A percentile compares a stretch with the other conserved stretches of the same genome.
These are phyloP conservation scores for Drosophila nr. perissopoda DNA, from an alignment of 2,888 invertebrate genomes.

Conservation along the genomic window DNA sequence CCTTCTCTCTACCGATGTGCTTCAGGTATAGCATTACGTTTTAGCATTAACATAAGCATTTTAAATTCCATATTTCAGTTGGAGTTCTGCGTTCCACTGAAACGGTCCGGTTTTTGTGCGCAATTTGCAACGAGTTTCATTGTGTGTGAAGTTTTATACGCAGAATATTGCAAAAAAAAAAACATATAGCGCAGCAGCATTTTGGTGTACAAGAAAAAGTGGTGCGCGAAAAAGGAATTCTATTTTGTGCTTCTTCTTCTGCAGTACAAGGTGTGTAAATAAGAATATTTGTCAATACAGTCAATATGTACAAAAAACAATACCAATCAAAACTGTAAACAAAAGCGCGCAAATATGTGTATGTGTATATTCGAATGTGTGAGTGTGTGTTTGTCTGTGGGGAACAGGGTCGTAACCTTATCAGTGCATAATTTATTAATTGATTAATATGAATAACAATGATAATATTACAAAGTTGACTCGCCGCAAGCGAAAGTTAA, in stretches of 20 bases:
- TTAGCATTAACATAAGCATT: slow-evolving; percentile 29
- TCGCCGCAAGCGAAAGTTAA: slow-evolving; percentile 47
- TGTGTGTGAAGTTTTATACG: slow-evolving; percentile 23
- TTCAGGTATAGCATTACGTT: slow-evolving; percentile 21
- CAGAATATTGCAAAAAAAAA: slow-evolving; percentile 51
- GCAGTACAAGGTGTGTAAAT: slow-evolving; percentile 50
- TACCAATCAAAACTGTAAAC: slow-evolving; percentile 33
- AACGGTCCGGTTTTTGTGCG: slow-evolving; percentile 19
- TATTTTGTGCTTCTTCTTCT: slow-evolving; percentile 9
- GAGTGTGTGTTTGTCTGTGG: neutral
- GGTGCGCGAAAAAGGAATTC: slow-evolving; percentile 41
- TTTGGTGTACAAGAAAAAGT: slow-evolving; percentile 57
- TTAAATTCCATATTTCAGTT: slow-evolving; percentile 36
- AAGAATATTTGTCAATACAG: slow-evolving; percentile 23
- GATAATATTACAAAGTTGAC: slow-evolving; percentile 11
- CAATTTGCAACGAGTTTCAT: neutral
- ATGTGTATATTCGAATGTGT: neutral
- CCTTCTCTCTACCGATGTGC: neutral
- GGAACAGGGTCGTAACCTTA: slow-evolving; percentile 22
- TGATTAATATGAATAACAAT: slow-evolving; percentile 25
- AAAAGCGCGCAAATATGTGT: slow-evolving; percentile 36
- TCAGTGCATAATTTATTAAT: slow-evolving; percentile 46
- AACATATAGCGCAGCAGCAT: slow-evolving; percentile 42
- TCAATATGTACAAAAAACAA: slow-evolving; percentile 15
- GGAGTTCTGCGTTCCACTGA: slow-evolving; percentile 44